Percentiles rank a stretch among this genome's conserved stretches.
phyloP scores from a whole-genome alignment of 2,797 vertebrate genomes.

The Peromyscus eremicus region DNA sequence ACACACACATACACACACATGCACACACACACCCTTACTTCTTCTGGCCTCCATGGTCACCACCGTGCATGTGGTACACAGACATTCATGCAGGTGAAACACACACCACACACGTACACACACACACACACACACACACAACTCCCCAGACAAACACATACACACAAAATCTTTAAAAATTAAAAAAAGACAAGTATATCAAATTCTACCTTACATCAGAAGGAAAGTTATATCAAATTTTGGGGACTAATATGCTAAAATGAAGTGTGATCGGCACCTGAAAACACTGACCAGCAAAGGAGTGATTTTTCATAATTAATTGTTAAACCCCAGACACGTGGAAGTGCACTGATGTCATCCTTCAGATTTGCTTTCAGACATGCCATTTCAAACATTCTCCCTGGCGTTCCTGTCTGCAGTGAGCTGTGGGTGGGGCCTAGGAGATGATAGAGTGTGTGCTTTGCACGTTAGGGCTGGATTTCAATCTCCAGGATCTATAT shows the following conservation, averaged over 20 bases:
- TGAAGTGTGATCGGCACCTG: not conserved
- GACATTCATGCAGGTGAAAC: not conserved
- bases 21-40: not conserved
- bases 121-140: not conserved
- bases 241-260: not conserved
- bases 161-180: not conserved
- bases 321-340: not conserved
- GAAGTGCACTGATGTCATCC: rapidly evolving
- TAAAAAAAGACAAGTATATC: not conserved
- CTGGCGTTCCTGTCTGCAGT: not conserved
- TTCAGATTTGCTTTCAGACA: not conserved
- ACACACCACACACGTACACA: too few relatives aligned
- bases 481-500: not conserved
- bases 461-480: not conserved
- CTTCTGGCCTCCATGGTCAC: not conserved
- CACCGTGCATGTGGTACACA: not conserved
- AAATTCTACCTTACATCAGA: not conserved
- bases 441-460: not conserved
- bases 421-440: not conserved
- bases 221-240: not conserved
- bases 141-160: too few relatives aligned
- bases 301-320: not conserved
- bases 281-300: not conserved
- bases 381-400: rapidly evolving
- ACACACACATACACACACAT: not conserved